Conservation (phyloP, 2,888 invertebrate genomes). For the Rhamnusium bicolor region DNA sequence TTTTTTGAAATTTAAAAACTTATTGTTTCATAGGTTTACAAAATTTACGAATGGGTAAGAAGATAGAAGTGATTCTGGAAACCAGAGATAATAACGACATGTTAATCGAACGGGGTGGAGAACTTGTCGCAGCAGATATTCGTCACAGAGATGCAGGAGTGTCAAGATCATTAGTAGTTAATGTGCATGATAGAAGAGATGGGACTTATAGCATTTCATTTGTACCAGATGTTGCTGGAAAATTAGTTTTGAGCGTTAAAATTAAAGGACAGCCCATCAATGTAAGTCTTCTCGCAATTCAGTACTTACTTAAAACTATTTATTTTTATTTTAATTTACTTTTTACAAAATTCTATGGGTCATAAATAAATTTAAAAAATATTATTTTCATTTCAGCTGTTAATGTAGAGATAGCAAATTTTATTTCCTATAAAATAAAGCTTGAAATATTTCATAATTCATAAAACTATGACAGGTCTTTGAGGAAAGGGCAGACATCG, state of each 20-base stretch:
- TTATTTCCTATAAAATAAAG: no score
- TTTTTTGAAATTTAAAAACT: no score
- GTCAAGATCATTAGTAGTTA: slow-evolving; percentile 69
- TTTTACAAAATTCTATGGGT: no score
- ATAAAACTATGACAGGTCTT: no score
- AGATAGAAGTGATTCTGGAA: slow-evolving; percentile 76
- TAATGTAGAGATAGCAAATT: no score
- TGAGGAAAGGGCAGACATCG: no score
- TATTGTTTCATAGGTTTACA: slow-evolving; percentile 71
- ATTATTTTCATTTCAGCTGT: no score
- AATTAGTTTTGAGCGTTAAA: slow-evolving; percentile 76
- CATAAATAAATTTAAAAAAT: no score
- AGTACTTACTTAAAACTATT: no score
- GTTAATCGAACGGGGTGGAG: slow-evolving; percentile 80
- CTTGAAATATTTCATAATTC: no score
- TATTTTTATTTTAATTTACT: no score
- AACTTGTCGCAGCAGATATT: slow-evolving; percentile 75
- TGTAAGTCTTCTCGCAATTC: slow-evolving; percentile 67
- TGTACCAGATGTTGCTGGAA: slow-evolving; percentile 78
- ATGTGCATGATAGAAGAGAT: slow-evolving; percentile 77
- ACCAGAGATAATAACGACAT: slow-evolving; percentile 78
- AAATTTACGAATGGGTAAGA: slow-evolving; percentile 77
- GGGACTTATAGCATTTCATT: slow-evolving; percentile 78
- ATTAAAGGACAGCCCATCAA: slow-evolving; percentile 79
- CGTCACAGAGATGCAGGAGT: slow-evolving; percentile 73